Conservation (phyloP, 1,140 invertebrate species). For the Brachionus paranguensis region DNA sequence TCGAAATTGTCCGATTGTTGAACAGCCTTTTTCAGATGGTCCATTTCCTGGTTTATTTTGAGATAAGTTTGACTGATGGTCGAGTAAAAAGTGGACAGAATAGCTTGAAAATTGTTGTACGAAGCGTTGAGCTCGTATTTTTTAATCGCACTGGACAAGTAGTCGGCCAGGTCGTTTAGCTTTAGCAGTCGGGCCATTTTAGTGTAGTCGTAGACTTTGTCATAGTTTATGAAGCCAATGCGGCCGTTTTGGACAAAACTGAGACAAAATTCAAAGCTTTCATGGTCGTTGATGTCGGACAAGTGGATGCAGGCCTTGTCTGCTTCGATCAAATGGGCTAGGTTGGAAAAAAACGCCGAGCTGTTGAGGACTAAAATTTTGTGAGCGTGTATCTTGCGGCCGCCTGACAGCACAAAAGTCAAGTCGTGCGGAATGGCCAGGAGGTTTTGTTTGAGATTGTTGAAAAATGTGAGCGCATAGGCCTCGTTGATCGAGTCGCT, state of each 20-base stretch:
- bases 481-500: neutral
- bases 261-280: neutral
- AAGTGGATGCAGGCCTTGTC: neutral
- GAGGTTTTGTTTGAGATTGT: neutral
- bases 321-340: neutral
- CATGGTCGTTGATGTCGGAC: neutral
- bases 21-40: neutral
- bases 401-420: neutral
- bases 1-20: neutral
- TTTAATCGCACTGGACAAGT: neutral
- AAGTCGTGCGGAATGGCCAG: neutral
- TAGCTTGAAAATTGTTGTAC: neutral
- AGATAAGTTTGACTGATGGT: neutral
- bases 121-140: neutral
- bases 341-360: neutral
- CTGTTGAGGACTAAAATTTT: constrained; percentile 14
- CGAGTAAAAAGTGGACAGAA: neutral
- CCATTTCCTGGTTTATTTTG: neutral
- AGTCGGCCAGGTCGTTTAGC: neutral
- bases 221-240: neutral
- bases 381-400: neutral
- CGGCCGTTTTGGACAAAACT: neutral
- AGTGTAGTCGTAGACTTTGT: neutral
- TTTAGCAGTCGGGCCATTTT: neutral
- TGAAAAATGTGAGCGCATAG: neutral